A percentile compares a stretch with the other conserved stretches of the same genome.
Conservation (phyloP, 64 coral and sea anemone species). For the Dendronephthya gigantea region DNA sequence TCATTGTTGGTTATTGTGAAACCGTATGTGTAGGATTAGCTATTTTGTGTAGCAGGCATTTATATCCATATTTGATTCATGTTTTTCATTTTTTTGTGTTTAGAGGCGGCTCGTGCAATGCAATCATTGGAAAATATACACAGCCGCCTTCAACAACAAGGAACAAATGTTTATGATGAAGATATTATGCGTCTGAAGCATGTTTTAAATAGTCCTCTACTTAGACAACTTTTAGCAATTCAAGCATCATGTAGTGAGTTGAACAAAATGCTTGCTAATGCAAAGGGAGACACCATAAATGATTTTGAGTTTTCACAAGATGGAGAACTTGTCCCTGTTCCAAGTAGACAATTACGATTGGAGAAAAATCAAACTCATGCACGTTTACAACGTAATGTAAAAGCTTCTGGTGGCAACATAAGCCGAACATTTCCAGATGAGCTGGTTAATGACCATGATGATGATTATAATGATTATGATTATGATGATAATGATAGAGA, state of each 20-base stretch:
- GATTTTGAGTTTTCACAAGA: conserved; percentile 86
- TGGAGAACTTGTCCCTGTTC: conserved; percentile 65
- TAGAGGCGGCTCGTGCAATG: conserved; percentile 43
- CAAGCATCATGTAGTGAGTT: conserved; percentile 72
- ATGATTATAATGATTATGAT: conserved; percentile 38
- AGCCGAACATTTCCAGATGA: background rate
- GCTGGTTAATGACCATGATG: too few relatives aligned
- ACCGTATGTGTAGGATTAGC: too few relatives aligned
- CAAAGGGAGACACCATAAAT: conserved; percentile 41
- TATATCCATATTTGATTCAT: too few relatives aligned
- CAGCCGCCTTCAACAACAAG: conserved; percentile 56
- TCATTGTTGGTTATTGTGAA: too few relatives aligned
- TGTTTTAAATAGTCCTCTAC: conserved; percentile 86
- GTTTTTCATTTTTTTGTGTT: background rate
- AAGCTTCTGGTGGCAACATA: background rate
- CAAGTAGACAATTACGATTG: conserved; percentile 20
- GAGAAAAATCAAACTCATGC: background rate
- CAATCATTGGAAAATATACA: conserved; percentile 79
- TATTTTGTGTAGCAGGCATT: too few relatives aligned
- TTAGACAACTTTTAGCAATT: conserved; percentile 62
- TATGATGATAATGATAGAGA: conserved; percentile 43
- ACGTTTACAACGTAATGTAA: conserved; percentile 36
- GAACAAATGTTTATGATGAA: conserved; percentile 56
- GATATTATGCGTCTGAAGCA: conserved; percentile 68
- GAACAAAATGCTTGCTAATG: conserved; percentile 42